Percentiles rank a stretch among this genome's conserved stretches.
Evolutionary conservation across 2,113 vertebrate genomes (phyloP).

Genomic region (Petroica traversi): DNA sequence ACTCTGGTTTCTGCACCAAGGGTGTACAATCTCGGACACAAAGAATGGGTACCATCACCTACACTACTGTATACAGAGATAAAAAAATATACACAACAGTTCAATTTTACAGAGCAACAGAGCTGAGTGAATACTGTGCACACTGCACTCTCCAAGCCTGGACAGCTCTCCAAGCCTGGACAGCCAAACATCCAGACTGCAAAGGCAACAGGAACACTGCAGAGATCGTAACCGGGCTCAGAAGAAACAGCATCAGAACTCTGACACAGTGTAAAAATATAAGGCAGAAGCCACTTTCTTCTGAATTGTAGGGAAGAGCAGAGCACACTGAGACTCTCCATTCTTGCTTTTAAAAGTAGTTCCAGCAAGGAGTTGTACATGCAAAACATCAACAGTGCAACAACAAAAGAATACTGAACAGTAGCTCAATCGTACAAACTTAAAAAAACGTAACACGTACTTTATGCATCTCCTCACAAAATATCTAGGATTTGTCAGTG

Average conservation of each 20-base stretch:
- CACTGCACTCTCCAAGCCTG: background rate
- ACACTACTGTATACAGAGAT: slow-evolving; percentile 67
- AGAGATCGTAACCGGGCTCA: background rate
- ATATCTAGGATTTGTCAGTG: slow-evolving; percentile 82
- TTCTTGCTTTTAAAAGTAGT: slow-evolving; percentile 51
- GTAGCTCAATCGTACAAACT: slow-evolving; percentile 67
- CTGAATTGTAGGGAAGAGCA: slow-evolving; percentile 65
- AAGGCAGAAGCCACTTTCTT: slow-evolving; percentile 71
- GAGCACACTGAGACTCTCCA: slow-evolving; percentile 24
- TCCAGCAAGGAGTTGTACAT: slow-evolving; percentile 68
- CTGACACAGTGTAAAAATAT: slow-evolving; percentile 59
- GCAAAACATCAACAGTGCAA: slow-evolving; percentile 71
- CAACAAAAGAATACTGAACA: slow-evolving; percentile 64
- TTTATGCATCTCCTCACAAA: slow-evolving; percentile 75
- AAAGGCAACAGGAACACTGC: slow-evolving; percentile 56
- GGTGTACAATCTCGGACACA: slow-evolving; percentile 6
- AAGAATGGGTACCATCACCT: slow-evolving; percentile 37
- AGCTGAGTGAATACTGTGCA: slow-evolving; percentile 53
- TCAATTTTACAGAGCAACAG: slow-evolving; percentile 63
- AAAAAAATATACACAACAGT: slow-evolving; percentile 67
- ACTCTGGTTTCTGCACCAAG: slow-evolving; percentile 62
- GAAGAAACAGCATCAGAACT: slow-evolving; percentile 53
- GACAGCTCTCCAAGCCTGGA: background rate
- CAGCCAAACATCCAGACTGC: slow-evolving; percentile 42
- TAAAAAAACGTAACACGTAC: slow-evolving; percentile 46